Conservation (phyloP, 2,113 vertebrate species). For the Elachura formosa region DNA sequence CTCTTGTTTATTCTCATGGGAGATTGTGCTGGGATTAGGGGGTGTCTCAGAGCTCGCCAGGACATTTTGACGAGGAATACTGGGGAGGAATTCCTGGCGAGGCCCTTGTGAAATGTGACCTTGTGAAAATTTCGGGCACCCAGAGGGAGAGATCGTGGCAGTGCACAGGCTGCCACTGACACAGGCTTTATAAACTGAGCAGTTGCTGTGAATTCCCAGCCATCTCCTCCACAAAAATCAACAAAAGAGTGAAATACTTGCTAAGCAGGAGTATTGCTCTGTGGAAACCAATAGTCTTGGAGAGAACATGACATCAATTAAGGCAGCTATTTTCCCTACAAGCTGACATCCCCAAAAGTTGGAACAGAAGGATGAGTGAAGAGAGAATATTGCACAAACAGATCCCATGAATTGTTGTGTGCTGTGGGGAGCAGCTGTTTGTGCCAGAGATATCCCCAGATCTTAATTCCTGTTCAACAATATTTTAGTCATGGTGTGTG, state of each 20-base stretch:
- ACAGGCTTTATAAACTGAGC: neutral
- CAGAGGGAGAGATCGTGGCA: accelerated
- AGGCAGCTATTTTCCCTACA: neutral
- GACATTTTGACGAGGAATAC: neutral
- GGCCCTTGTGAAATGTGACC: neutral
- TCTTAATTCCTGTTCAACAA: neutral
- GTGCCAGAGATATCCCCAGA: neutral
- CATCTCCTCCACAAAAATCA: neutral
- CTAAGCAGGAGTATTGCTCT: neutral
- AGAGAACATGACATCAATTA: neutral
- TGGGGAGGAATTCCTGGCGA: neutral
- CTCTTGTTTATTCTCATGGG: neutral
- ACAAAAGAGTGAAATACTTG: neutral
- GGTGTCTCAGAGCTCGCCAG: too few species aligned
- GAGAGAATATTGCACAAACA: neutral
- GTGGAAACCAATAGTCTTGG: neutral
- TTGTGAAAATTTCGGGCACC: neutral
- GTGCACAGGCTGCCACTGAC: accelerated
- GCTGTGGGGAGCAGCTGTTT: neutral
- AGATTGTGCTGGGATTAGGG: neutral
- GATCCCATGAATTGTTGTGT: neutral
- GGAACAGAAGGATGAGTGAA: neutral
- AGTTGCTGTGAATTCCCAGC: neutral
- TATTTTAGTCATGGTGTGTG: neutral
- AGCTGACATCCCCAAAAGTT: neutral